Evolutionary conservation across 2,888 invertebrate species (phyloP).

Genomic region (Blastobasis lacticolella): DNA sequence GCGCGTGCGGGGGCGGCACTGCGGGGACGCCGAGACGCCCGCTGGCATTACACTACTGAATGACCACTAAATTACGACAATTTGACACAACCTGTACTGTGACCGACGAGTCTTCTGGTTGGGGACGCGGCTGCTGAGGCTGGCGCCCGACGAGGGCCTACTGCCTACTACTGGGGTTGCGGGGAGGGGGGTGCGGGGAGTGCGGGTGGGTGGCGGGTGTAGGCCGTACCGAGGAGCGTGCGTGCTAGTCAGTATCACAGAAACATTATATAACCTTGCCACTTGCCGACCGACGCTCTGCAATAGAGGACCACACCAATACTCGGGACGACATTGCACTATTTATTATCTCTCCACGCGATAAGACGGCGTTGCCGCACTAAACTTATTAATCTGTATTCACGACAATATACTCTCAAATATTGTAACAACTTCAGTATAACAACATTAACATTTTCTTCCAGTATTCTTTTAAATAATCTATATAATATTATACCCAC

Average conservation of each 20-base stretch:
- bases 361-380: conserved; percentile 47
- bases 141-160: not conserved
- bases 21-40: not conserved
- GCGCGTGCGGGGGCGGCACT: conserved; percentile 2
- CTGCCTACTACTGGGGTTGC: not conserved
- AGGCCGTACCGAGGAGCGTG: conserved; percentile 9
- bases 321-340: conserved; percentile 41
- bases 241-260: conserved; percentile 35
- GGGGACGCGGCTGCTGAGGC: not conserved
- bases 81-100: conserved; percentile 28
- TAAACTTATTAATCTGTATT: conserved; percentile 57
- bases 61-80: conserved; percentile 18
- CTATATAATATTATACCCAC: conserved; percentile 48
- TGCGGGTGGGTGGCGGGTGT: conserved; percentile 4
- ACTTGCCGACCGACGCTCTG: too few relatives aligned
- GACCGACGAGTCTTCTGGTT: conserved; percentile 13
- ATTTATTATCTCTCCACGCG: conserved; percentile 59
- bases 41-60: conserved; percentile 14
- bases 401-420: conserved; percentile 73
- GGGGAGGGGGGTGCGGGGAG: conserved; percentile 9
- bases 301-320: too few relatives aligned
- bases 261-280: conserved; percentile 23
- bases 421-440: conserved; percentile 74
- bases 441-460: conserved; percentile 71
- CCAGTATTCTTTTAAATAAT: conserved; percentile 60